Conservation (phyloP, 2,113 vertebrate species). For the Leptobrachium ailaonicum region DNA sequence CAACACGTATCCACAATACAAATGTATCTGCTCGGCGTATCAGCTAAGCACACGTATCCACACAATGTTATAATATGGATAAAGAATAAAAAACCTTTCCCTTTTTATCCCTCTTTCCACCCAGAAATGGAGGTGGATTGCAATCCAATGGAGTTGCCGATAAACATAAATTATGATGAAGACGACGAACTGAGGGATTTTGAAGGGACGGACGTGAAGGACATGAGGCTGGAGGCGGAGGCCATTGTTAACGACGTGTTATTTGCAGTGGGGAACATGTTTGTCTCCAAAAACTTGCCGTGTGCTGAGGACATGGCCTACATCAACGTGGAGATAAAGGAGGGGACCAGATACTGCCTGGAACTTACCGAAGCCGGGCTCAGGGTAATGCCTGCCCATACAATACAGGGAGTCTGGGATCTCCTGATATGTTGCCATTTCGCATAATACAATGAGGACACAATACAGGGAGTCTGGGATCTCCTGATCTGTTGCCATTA, state of each 20-base stretch:
- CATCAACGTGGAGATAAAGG: constrained; percentile 92
- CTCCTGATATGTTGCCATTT: no score
- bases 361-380: constrained; percentile 94
- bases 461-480: no score
- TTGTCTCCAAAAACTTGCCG: constrained; percentile 82
- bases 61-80: no score
- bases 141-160: constrained; percentile 75
- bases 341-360: constrained; percentile 86
- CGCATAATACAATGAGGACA: no score
- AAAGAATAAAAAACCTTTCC: not conserved
- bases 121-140: constrained; percentile 82
- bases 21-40: no score
- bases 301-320: constrained; percentile 85
- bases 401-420: no score
- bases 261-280: constrained; percentile 92
- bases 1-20: no score
- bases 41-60: no score
- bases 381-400: constrained; percentile 70
- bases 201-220: constrained; percentile 81
- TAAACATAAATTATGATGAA: constrained; percentile 69
- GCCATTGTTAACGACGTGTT: constrained; percentile 92
- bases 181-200: constrained; percentile 71
- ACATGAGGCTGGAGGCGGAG: constrained; percentile 94
- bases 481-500: no score
- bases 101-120: constrained; percentile 56